Percentiles rank a stretch among this genome's conserved stretches.
Evolutionary conservation across 2,888 invertebrate genomes (phyloP).

Genomic region (Autographa pulchrina): DNA sequence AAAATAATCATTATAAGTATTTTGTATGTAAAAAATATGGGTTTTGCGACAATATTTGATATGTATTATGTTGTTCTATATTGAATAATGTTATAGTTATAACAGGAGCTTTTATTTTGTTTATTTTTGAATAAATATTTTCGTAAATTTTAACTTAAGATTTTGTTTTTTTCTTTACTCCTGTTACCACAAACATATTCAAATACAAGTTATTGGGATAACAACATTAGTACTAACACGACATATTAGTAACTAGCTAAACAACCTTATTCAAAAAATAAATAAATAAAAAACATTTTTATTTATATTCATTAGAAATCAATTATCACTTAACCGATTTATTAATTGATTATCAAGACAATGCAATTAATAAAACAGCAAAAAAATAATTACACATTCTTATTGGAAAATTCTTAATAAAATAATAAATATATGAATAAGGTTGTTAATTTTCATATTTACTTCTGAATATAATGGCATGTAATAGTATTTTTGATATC

Average conservation of each 20-base stretch:
- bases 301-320: neutral
- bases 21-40: neutral
- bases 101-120: neutral
- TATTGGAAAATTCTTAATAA: too few relatives aligned
- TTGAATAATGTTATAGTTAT: constrained; percentile 7
- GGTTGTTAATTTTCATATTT: constrained; percentile 9
- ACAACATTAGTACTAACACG: constrained; percentile 49
- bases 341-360: neutral
- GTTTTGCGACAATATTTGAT: neutral
- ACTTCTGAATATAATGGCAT: constrained; percentile 13
- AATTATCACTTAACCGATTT: neutral
- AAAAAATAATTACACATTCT: neutral
- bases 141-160: neutral
- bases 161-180: constrained; percentile 16
- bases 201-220: constrained; percentile 36
- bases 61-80: constrained; percentile 9
- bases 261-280: constrained; percentile 29
- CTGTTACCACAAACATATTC: constrained; percentile 32
- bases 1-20: constrained; percentile 1
- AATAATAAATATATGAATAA: too few relatives aligned
- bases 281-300: neutral
- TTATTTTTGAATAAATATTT: neutral
- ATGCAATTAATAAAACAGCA: neutral
- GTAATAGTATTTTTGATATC: too few relatives aligned
- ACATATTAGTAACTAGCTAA: constrained; percentile 41